A percentile compares a stretch with the other conserved stretches of the same genome.
Evolutionary conservation across 2,797 vertebrate species (phyloP).

Genomic region (Nannoperca obscura): DNA sequence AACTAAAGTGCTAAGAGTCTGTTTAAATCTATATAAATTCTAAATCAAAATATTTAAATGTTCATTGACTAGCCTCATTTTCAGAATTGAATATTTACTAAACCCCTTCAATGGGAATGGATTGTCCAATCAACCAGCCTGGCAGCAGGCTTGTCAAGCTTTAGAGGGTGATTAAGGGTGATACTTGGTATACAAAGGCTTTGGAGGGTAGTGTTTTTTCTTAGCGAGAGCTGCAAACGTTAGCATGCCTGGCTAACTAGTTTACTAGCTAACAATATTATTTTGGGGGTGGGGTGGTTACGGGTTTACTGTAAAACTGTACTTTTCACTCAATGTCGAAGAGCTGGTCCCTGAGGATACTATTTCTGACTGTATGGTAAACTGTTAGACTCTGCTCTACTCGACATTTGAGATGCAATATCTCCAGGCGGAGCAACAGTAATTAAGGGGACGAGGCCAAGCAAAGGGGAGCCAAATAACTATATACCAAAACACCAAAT

Average conservation of each 20-base stretch:
- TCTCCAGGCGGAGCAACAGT: not conserved
- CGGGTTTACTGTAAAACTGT: not conserved
- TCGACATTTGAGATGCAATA: not conserved
- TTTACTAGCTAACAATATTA: not conserved
- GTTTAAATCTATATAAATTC: not conserved
- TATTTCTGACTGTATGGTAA: not conserved
- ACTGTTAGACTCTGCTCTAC: not conserved
- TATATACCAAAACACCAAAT: constrained; percentile 2
- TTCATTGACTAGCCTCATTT: not conserved
- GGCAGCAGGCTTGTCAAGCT: too few species aligned
- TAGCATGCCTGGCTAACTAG: not conserved
- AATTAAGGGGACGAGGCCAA: not conserved
- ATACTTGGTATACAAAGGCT: not conserved
- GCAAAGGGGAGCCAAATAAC: not conserved
- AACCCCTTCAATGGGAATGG: not conserved
- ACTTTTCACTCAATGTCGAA: not conserved
- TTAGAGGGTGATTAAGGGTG: not conserved
- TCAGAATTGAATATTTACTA: not conserved
- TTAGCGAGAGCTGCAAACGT: not conserved
- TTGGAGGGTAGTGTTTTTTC: not conserved
- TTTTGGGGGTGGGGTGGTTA: too few species aligned
- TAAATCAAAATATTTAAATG: not conserved
- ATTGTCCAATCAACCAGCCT: not conserved
- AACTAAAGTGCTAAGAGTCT: not conserved
- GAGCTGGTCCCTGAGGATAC: not conserved